These are phyloP conservation scores for Leuctra nigra DNA, from an alignment of 2,888 invertebrate species.

Conservation along the genomic window DNA sequence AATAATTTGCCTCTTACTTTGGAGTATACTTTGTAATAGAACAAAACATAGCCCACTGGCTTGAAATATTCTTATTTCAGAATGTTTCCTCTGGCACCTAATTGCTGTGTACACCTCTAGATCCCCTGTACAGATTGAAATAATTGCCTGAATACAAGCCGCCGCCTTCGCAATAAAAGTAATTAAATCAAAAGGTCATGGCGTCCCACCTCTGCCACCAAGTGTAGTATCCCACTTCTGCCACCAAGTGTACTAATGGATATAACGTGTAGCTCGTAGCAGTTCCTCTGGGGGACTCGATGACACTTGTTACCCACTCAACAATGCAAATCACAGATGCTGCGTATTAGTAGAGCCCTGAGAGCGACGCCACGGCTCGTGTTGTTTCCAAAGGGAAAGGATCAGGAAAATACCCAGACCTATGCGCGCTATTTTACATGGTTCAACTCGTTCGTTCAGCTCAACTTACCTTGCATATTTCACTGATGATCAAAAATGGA, in stretches of 20 bases:
- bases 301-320: conserved; percentile 8
- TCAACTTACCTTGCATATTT: background rate
- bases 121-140: too few relatives aligned
- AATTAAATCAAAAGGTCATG: too few relatives aligned
- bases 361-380: background rate
- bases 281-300: background rate
- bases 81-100: too few relatives aligned
- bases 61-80: too few relatives aligned
- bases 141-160: too few relatives aligned
- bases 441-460: background rate
- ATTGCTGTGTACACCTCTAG: too few relatives aligned
- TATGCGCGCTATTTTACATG: background rate
- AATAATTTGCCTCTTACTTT: too few relatives aligned
- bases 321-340: background rate
- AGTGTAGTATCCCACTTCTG: background rate
- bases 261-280: background rate
- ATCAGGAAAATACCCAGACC: background rate
- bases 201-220: too few relatives aligned
- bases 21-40: too few relatives aligned
- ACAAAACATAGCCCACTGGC: too few relatives aligned
- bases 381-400: background rate
- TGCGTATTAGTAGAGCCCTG: background rate
- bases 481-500: too few relatives aligned
- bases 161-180: too few relatives aligned
- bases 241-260: background rate